Base-by-base conservation (phyloP, 2,888 invertebrate genomes). In the Silvanus unidentatus region DNA sequence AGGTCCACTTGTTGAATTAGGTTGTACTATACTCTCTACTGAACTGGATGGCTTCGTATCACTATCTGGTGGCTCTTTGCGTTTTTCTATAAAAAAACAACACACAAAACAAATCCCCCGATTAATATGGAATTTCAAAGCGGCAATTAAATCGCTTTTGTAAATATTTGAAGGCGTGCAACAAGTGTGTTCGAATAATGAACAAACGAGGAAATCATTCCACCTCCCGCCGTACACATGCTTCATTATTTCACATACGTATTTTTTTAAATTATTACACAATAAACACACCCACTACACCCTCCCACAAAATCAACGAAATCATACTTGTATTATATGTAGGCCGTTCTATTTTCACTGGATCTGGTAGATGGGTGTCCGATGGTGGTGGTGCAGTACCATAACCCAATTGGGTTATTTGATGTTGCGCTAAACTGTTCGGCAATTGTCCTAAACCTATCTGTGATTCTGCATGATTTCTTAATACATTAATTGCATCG, bases 401-500 rank as follows among this genome's bases (percentile, higher is more conserved):
- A 60, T 77, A 65, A 57, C 78, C 74, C 60, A 79, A 71, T 67
- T 72, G 77, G 60, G 69, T 75, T 69, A 79, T 73, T 72, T 81
- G 73, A 70, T 74, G 60, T 48, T 66, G 70, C 16, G 62, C 65
- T 49, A 55, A 64, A 64, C 55, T 73, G 50, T 65, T 62, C 42
- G 69, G 70, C 43, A 71, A 64, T 54, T 70, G 65, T 50, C 70
- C 70, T 49, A 67, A 72, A 61, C 69, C 71, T 53, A 82, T 74
- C 59, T 88, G 87, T 49, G 90, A 89, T 73, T 94, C 94, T 42
- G 94, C 62, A 73, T 96, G 95, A 73, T 93, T 94, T 65, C 94
- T 82, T 58, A 96, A 76, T 45, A 96, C 94, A 72, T 94, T 93
- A 65, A 96, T 91, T 52, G 95, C 96, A 75, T 95, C 95, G 70